Conservation (phyloP, 1,140 invertebrate species). For the Caenorhabditis briggsae region DNA sequence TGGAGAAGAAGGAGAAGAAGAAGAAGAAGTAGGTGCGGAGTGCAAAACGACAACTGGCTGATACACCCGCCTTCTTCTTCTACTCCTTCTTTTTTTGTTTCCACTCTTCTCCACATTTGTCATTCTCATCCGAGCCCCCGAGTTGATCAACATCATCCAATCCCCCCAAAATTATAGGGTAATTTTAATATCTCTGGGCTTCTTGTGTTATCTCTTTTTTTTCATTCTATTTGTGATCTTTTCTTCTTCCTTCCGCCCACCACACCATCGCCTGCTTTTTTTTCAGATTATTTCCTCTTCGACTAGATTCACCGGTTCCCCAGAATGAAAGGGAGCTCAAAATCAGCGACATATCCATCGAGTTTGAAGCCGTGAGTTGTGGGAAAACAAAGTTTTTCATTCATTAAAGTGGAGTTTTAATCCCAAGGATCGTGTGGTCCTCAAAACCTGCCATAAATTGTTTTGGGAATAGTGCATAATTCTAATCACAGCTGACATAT, state of each 20-base stretch:
- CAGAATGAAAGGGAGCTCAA: conserved; percentile 23
- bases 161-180: background rate
- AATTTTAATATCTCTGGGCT: background rate
- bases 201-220: too few species aligned
- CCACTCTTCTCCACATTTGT: background rate
- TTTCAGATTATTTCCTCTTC: background rate
- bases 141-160: background rate
- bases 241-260: too few species aligned
- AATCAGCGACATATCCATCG: background rate
- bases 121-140: background rate
- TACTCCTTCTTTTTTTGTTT: background rate
- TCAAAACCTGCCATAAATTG: background rate
- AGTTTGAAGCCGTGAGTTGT: conserved; percentile 23
- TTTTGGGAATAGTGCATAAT: too few species aligned
- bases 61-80: background rate
- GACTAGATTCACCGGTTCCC: background rate
- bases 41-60: conserved; percentile 6
- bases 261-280: background rate
- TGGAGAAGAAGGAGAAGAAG: too few species aligned
- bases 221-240: background rate
- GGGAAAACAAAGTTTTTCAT: background rate
- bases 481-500: too few species aligned
- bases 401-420: background rate
- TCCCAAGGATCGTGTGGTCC: background rate
- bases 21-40: background rate